These are phyloP conservation scores for Polypterus senegalus DNA, from an alignment of 2,113 vertebrate species.

Conservation along the genomic window DNA sequence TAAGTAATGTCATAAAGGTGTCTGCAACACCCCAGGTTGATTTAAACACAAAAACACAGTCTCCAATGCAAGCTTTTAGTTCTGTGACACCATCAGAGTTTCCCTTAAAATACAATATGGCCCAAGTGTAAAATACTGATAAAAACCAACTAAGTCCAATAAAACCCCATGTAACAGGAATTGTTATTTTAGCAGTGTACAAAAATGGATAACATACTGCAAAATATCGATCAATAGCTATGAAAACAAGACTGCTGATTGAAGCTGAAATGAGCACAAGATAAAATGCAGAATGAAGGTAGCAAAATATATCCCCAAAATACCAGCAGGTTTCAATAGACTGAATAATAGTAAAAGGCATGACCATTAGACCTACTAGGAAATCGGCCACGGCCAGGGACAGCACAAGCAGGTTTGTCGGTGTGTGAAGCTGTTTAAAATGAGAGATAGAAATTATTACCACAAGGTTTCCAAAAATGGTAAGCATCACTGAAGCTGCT, in stretches of 20 bases:
- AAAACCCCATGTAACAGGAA: neutral
- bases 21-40: neutral
- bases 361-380: slow-evolving; percentile 2
- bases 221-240: slow-evolving; percentile 6
- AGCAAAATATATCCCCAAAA: slow-evolving; percentile 7
- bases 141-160: neutral
- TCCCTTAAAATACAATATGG: neutral
- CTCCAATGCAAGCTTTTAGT: neutral
- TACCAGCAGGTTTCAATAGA: slow-evolving; percentile 9
- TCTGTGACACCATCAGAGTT: neutral
- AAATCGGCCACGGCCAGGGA: slow-evolving; percentile 8
- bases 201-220: slow-evolving; percentile 7
- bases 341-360: slow-evolving; percentile 1
- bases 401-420: slow-evolving; percentile 8
- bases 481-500: slow-evolving; percentile 1
- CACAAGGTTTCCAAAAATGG: slow-evolving; percentile 6
- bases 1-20: neutral
- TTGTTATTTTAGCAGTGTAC: slow-evolving; percentile 5
- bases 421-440: slow-evolving; percentile 13
- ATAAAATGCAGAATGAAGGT: slow-evolving; percentile 1
- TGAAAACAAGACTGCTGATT: neutral
- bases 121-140: neutral
- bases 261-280: slow-evolving; percentile 2
- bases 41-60: slow-evolving; percentile 3
- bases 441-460: slow-evolving; percentile 12